A percentile compares a stretch with the other conserved stretches of the same genome.
Conservation (phyloP, 64 coral and sea anemone species). For the Acropora tenuis region DNA sequence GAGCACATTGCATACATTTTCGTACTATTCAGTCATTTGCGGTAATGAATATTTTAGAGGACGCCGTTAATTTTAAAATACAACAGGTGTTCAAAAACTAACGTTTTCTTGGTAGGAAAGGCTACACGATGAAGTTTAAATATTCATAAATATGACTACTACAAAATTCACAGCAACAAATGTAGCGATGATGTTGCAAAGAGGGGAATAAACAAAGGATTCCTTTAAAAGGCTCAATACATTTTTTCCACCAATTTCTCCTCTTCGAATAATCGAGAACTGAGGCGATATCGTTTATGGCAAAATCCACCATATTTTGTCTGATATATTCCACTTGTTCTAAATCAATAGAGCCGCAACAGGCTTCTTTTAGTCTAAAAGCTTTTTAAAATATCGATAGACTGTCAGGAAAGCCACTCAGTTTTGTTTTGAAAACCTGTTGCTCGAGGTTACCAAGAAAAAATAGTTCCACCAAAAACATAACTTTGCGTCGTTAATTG, state of each 20-base stretch:
- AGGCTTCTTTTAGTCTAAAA: background rate
- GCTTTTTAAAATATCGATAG: background rate
- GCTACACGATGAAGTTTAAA: background rate
- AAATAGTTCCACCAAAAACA: too few species aligned
- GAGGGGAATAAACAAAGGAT: background rate
- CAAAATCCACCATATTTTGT: too few species aligned
- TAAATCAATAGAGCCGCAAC: background rate
- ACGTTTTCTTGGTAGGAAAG: background rate
- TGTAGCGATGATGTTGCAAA: background rate
- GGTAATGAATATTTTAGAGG: too few species aligned
- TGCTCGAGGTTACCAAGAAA: background rate
- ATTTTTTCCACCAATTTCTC: too few species aligned
- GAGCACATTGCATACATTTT: too few species aligned
- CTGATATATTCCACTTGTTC: too few species aligned
- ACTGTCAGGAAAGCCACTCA: background rate
- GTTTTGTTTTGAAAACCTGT: slow-evolving; percentile 19
- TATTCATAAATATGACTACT: slow-evolving; percentile 6
- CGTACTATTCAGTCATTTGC: too few species aligned
- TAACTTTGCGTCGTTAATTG: too few species aligned
- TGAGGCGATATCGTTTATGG: too few species aligned
- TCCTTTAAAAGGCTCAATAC: background rate
- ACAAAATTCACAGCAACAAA: slow-evolving; percentile 5
- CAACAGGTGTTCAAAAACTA: background rate
- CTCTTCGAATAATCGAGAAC: too few species aligned
- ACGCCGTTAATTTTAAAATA: background rate